phyloP scores from a whole-genome alignment of 2,797 vertebrate species.

The Lagorchestes hirsutus region DNA sequence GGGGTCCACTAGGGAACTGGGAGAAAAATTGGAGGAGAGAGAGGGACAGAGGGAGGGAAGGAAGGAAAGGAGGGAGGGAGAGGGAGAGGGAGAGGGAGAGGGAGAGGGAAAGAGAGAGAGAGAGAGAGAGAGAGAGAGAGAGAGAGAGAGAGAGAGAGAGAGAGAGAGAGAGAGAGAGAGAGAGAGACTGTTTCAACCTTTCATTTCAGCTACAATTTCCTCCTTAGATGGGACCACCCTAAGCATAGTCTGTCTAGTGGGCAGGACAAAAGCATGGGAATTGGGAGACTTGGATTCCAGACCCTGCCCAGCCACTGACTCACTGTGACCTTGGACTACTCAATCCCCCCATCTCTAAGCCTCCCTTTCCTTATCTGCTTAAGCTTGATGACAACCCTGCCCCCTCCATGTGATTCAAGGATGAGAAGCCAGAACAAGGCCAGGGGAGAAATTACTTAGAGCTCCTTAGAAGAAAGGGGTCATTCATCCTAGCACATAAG shows the following conservation, averaged over 20 bases:
- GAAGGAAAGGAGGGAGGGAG: background rate
- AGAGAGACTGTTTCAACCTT: background rate
- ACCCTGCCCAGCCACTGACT: constrained; percentile 35
- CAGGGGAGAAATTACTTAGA: constrained; percentile 49
- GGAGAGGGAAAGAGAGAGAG: background rate
- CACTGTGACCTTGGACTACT: constrained; percentile 57
- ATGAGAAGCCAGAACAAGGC: constrained; percentile 28
- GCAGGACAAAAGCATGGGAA: background rate
- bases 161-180: background rate
- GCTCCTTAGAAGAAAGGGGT: constrained; percentile 63
- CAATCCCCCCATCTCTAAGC: constrained; percentile 23
- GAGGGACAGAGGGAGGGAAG: no score
- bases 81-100: background rate
- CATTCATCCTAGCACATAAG: constrained; percentile 66
- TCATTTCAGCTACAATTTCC: background rate
- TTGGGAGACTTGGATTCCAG: background rate
- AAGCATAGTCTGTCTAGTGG: background rate
- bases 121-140: background rate
- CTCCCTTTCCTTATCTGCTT: constrained; percentile 64
- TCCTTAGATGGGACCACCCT: background rate
- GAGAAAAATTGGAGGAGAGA: background rate
- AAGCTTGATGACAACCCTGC: constrained; percentile 27
- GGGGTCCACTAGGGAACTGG: constrained; percentile 26
- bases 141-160: no score
- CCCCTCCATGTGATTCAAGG: constrained; percentile 52